Base-by-base conservation (phyloP, 1,140 invertebrate species). In the Microplitis demolitor region DNA sequence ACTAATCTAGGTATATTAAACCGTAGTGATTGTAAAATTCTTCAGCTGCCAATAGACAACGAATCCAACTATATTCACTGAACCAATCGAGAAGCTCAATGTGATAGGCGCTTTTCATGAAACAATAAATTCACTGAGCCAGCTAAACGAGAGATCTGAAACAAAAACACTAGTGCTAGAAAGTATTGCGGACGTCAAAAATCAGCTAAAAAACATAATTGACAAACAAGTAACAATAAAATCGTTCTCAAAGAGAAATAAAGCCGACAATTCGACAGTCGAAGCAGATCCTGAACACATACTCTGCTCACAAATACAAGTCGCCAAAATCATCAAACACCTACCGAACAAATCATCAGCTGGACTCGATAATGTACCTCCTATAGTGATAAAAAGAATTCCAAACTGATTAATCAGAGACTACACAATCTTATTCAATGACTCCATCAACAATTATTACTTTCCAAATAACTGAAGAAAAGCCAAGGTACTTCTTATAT, bases 321-420 rank as follows among this genome's bases (percentile, higher is more conserved):
- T 77, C 14, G 8, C 33, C 14, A 35, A 69, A 50, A 74, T 77
- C n/a, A 35, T 78, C 3, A 56, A 71, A 13, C 69, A 75, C 3
- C 16, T 78, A 4, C 66, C 54, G 0, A 76, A 73, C 33, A 78
- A 76, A 64, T 69, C 61, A 4, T 78, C 77, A n/a, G 14, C 33
- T 37, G 77, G 77, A 3, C 0, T 71, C 4, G 68, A 78, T 45
- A 33, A 53, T 3, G 73, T 78, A 4, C 77, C 74, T 11, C 13
- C 63, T 1, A 45, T 76, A 24, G 67, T 73, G 3, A 33, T 74
- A 0, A 74, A 76, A 70, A 53, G 71, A 11, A 5, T 78, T 0
- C 70, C 74, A 24, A 11, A 4, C 2, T 54, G 54, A n/a, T 39
- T 75, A 4, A 74, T 74, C 2, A 58, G 39, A 45, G 53, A 11